Percentiles rank a stretch among this genome's conserved stretches.
phyloP scores from a whole-genome alignment of 1,140 invertebrate genomes.

The Bombus balteatus region DNA sequence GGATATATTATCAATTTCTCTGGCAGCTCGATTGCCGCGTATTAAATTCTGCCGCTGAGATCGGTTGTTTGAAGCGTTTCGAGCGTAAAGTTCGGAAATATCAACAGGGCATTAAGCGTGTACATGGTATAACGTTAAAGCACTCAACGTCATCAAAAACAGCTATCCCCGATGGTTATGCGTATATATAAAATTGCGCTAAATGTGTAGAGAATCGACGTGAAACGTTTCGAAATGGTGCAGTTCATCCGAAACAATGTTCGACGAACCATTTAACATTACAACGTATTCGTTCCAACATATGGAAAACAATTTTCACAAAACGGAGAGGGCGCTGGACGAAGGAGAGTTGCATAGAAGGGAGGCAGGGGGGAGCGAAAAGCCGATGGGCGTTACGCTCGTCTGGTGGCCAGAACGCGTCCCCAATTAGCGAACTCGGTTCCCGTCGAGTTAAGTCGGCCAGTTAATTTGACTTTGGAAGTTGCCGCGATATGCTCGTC shows the following conservation, averaged over 20 bases:
- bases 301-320: constrained; percentile 29
- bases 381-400: background rate
- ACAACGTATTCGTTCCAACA: background rate
- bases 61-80: background rate
- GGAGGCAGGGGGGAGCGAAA: too few species aligned
- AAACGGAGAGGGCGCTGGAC: too few species aligned
- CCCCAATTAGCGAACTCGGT: constrained; percentile 21
- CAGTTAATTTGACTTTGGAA: constrained; percentile 33
- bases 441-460: constrained; percentile 14
- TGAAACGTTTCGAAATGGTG: background rate
- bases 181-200: background rate
- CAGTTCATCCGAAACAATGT: background rate
- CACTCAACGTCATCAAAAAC: background rate
- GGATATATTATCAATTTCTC: background rate
- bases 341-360: too few species aligned
- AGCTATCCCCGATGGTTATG: background rate
- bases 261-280: background rate
- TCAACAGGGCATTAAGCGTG: background rate
- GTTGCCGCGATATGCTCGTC: background rate
- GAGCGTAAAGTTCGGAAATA: background rate
- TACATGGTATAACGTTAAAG: background rate
- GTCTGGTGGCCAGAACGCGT: background rate
- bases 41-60: background rate
- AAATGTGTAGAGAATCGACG: background rate
- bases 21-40: background rate